Evolutionary conservation across 1,140 invertebrate genomes (phyloP).

Genomic region (Neelides sp.): DNA sequence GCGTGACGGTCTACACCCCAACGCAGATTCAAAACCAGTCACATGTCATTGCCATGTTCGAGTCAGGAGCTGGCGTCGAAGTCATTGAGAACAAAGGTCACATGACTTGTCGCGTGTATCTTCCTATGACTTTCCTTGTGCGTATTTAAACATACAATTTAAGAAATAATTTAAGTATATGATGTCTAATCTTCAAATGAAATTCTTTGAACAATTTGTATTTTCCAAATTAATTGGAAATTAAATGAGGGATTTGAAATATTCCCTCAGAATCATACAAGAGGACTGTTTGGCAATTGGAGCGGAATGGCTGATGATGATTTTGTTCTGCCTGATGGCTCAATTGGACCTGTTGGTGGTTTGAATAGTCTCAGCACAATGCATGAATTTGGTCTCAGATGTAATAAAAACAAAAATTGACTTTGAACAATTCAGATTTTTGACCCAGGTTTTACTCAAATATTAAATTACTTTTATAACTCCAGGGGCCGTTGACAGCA

Average conservation of each 20-base stretch:
- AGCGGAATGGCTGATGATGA: slow-evolving; percentile 71
- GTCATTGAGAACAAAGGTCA: slow-evolving; percentile 79
- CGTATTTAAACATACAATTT: too few relatives aligned
- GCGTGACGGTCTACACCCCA: slow-evolving; percentile 80
- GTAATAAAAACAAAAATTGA: too few relatives aligned
- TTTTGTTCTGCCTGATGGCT: slow-evolving; percentile 62
- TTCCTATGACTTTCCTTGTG: slow-evolving; percentile 80
- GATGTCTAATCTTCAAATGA: too few relatives aligned
- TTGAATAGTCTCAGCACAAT: slow-evolving; percentile 57
- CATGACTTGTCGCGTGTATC: slow-evolving; percentile 68
- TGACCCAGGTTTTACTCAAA: not conserved
- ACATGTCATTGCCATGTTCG: slow-evolving; percentile 86
- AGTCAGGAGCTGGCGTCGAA: slow-evolving; percentile 82
- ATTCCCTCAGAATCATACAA: slow-evolving; percentile 65
- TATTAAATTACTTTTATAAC: too few relatives aligned
- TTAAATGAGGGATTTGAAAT: too few relatives aligned
- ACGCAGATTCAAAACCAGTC: slow-evolving; percentile 84
- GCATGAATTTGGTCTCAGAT: slow-evolving; percentile 76
- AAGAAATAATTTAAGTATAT: not conserved
- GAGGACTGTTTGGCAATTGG: slow-evolving; percentile 86
- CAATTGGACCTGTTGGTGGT: slow-evolving; percentile 38
- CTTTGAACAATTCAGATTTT: too few relatives aligned
- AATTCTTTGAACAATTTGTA: too few relatives aligned
- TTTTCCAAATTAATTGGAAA: slow-evolving; percentile 6
- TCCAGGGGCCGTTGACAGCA: slow-evolving; percentile 63